A percentile compares a stretch with the other conserved stretches of the same genome.
phyloP scores from a whole-genome alignment of 1,140 invertebrate species.

The Drosophila pandora region DNA sequence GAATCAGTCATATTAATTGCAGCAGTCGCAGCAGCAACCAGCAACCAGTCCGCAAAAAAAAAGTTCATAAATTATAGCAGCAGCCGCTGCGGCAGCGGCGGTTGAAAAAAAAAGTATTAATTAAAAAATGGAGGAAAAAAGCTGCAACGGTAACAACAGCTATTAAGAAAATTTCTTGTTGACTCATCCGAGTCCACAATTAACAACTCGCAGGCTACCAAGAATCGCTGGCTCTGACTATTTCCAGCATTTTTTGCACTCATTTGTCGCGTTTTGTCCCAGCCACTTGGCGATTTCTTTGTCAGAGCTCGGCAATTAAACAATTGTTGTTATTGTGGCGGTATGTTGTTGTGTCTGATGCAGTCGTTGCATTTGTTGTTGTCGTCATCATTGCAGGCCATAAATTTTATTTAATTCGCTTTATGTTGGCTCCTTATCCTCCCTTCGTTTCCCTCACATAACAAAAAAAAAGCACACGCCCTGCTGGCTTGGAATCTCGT shows the following conservation, averaged over 20 bases:
- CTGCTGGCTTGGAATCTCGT: conserved; percentile 68
- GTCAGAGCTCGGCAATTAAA: conserved; percentile 74
- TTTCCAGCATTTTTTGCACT: conserved; percentile 67
- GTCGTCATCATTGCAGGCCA: conserved; percentile 53
- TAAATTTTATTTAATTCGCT: conserved; percentile 72
- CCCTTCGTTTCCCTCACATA: not conserved
- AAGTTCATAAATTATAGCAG: conserved; percentile 77
- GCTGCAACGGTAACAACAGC: conserved; percentile 73
- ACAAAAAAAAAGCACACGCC: conserved; percentile 55
- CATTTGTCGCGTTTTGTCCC: conserved; percentile 72
- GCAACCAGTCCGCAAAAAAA: conserved; percentile 35
- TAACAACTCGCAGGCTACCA: conserved; percentile 68
- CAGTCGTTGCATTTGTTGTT: conserved; percentile 27
- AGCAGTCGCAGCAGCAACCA: conserved; percentile 16
- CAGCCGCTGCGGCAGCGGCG: conserved; percentile 34
- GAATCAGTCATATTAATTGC: conserved; percentile 80
- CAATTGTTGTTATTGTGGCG: conserved; percentile 58
- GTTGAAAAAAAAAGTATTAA: conserved; percentile 72
- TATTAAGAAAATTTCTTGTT: conserved; percentile 81
- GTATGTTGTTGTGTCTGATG: conserved; percentile 28
- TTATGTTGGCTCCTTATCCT: conserved; percentile 17
- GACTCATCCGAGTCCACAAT: conserved; percentile 78
- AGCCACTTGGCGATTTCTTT: conserved; percentile 71
- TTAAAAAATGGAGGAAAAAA: conserved; percentile 70
- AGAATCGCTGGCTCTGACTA: conserved; percentile 43